A percentile compares a stretch with the other conserved stretches of the same genome.
phyloP scores from a whole-genome alignment of 2,797 vertebrate species.

The Macropus fuliginosus region DNA sequence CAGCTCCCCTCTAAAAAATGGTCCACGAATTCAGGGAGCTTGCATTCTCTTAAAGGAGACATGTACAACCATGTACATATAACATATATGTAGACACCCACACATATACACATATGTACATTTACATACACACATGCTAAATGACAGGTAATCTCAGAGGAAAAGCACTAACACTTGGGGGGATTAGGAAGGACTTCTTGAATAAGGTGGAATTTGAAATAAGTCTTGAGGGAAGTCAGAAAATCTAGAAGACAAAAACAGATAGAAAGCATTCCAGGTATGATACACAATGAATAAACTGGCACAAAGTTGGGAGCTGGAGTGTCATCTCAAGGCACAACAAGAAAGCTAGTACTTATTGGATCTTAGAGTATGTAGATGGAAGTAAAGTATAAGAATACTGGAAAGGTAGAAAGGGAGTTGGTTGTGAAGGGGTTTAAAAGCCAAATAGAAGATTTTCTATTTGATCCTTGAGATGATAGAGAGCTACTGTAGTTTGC shows the following conservation, averaged over 20 bases:
- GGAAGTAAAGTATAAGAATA: background rate
- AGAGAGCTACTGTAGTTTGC: too few species aligned
- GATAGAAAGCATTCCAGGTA: background rate
- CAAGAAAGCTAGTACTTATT: background rate
- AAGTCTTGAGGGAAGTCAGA: background rate
- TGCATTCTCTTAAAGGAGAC: background rate
- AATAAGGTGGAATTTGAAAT: background rate
- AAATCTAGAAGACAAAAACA: background rate
- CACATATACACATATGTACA: background rate
- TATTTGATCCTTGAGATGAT: too few species aligned
- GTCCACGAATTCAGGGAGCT: background rate
- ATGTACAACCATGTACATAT: background rate
- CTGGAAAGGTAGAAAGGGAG: too few species aligned
- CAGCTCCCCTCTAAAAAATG: background rate
- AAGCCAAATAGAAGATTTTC: too few species aligned
- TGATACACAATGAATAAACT: background rate
- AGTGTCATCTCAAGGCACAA: background rate
- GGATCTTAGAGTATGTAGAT: background rate
- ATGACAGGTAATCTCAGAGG: background rate
- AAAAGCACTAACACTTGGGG: background rate
- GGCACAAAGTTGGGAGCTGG: background rate
- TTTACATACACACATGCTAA: background rate
- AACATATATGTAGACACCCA: too few species aligned
- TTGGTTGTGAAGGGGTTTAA: too few species aligned
- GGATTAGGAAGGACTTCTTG: background rate